These are phyloP conservation scores for Machimus rusticus DNA, from an alignment of 2,888 invertebrate species.

Conservation along the genomic window DNA sequence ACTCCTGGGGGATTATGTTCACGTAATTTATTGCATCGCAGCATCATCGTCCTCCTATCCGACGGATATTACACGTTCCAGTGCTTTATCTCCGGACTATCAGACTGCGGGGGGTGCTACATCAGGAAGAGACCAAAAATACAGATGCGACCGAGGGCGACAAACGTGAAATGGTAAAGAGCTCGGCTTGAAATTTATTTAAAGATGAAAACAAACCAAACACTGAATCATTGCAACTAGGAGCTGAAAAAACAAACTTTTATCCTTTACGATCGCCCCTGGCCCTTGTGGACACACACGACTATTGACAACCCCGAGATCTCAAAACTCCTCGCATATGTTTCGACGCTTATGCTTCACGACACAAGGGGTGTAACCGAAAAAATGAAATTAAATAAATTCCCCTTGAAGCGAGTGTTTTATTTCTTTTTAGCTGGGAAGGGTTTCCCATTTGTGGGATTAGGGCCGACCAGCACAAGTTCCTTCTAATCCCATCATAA, in stretches of 20 bases:
- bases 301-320: not conserved
- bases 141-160: not conserved
- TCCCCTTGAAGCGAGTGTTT: not conserved
- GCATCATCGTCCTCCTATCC: not conserved
- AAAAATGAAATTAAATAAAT: not conserved
- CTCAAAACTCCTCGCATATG: not conserved
- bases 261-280: not conserved
- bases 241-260: constrained; percentile 19
- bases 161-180: not conserved
- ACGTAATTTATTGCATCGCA: constrained; percentile 15
- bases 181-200: not conserved
- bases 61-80: constrained; percentile 18
- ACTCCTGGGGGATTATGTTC: constrained; percentile 16
- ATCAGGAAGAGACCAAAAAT: not conserved
- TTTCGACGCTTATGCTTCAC: not conserved
- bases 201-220: not conserved
- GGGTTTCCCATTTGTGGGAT: not conserved
- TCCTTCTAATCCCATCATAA: not conserved
- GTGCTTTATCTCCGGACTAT: constrained; percentile 17
- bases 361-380: constrained; percentile 9
- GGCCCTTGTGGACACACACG: not conserved
- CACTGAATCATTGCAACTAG: not conserved
- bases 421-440: not conserved
- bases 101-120: not conserved
- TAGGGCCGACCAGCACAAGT: not conserved